A percentile compares a stretch with the other conserved stretches of the same genome.
Evolutionary conservation across 2,888 invertebrate species (phyloP).

Genomic region (Diloba caeruleocephala): DNA sequence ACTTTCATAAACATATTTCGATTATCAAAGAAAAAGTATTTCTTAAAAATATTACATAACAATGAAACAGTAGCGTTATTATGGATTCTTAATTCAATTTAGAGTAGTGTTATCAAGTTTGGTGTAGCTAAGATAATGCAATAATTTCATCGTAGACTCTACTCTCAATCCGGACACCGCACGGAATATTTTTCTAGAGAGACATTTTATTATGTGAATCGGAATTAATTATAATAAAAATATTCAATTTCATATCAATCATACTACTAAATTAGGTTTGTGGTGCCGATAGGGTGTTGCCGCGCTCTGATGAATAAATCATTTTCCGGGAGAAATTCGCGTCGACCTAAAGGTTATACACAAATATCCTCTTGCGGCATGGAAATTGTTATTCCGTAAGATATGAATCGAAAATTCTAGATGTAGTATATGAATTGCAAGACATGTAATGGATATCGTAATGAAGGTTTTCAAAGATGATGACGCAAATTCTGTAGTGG

Average conservation of each 20-base stretch:
- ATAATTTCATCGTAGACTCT: slow-evolving; percentile 1
- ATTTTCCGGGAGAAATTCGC: slow-evolving; percentile 55
- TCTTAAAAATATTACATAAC: too few relatives aligned
- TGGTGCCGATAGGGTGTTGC: slow-evolving; percentile 50
- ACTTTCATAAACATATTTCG: slow-evolving; percentile 11
- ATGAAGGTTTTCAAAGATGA: background rate
- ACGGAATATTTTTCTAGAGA: too few relatives aligned
- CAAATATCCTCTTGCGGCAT: slow-evolving; percentile 50
- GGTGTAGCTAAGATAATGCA: slow-evolving; percentile 1
- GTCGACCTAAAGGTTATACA: slow-evolving; percentile 49
- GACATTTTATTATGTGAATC: slow-evolving; percentile 23
- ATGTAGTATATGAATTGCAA: slow-evolving; percentile 9
- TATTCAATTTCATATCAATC: slow-evolving; percentile 55
- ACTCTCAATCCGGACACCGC: too few relatives aligned
- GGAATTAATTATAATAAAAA: slow-evolving; percentile 54
- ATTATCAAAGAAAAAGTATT: too few relatives aligned
- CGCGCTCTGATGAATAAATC: slow-evolving; percentile 62
- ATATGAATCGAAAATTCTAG: slow-evolving; percentile 45
- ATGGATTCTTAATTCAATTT: too few relatives aligned
- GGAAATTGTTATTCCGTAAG: slow-evolving; percentile 53
- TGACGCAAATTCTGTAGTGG: background rate
- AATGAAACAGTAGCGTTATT: too few relatives aligned
- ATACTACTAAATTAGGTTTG: slow-evolving; percentile 57
- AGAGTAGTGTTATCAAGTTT: too few relatives aligned
- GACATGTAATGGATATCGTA: slow-evolving; percentile 2